Evolutionary conservation across 2,888 invertebrate species (phyloP), one percentile per base, ranked within the genome.

Genomic region (Caenorhabditis becei): DNA sequence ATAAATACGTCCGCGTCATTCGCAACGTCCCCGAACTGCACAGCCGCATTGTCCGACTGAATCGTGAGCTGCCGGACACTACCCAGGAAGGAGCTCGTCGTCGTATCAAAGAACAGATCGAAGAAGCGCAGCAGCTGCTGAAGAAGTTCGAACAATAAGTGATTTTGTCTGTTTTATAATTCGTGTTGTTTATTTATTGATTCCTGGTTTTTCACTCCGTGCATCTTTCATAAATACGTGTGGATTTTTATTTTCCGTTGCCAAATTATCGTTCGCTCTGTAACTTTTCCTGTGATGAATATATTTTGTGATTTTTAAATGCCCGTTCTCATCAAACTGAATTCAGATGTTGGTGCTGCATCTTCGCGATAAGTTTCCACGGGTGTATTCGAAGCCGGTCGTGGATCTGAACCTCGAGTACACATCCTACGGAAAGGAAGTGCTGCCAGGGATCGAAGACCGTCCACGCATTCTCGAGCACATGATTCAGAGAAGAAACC

Each of bases 21-120:
- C 94, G 95, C 91, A 96, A 96, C 88, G 93, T 95, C 7, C 93
- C 94, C n/a, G 95, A 83, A 51, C 67, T 59, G 37, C 75, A 80
- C 44, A 83, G 82, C 51, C 65, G 44, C n/a, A 44, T 84, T 1
- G 70, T 78, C 10, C 71, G 79, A 24, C 32, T 77, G 32, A 62
- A 24, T 53, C 67, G 77, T 67, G 69, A 75, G n/a, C 70, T 84
- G 14, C 71, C 74, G 18, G 80, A 82, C 24, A 51, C 47, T 32
- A 80, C 67, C 20, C 75, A 77, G 11, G 85, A 85, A 28, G 79
- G 77, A n/a, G 78, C 82, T 18, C 70, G 80, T 8, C 63, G 80
- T 11, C 56, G 85, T 11, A 69, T 79, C 41, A 67, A 79, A 24
- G 83, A 82, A 20, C 79, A 79, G 24, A 80, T 83, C 10, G 71